phyloP scores from a whole-genome alignment of 2,113 vertebrate species.

The Rhinoptilus africanus region DNA sequence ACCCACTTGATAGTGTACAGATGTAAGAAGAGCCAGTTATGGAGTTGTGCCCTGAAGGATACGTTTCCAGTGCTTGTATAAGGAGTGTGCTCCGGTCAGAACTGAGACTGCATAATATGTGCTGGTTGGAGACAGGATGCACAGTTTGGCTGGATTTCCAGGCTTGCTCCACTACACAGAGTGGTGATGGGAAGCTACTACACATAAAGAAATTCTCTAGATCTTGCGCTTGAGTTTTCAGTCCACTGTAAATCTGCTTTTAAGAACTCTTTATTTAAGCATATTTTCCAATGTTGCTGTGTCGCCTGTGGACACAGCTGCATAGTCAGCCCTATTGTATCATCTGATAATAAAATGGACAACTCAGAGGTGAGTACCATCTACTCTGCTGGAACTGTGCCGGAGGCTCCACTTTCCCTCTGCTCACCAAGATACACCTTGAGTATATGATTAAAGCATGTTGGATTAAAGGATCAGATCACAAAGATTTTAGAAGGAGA shows the following conservation, averaged over 20 bases:
- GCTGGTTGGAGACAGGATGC: background rate
- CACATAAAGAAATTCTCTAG: background rate
- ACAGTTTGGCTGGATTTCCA: background rate
- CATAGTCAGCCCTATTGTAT: background rate
- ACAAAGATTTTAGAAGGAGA: background rate
- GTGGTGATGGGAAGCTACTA: background rate
- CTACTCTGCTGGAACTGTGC: background rate
- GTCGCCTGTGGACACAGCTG: background rate
- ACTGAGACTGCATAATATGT: fast-evolving
- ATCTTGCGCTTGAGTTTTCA: background rate
- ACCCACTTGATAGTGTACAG: background rate
- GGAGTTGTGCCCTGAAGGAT: background rate
- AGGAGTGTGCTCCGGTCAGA: background rate
- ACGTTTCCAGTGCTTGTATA: background rate
- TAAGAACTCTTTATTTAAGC: background rate
- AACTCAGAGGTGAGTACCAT: background rate
- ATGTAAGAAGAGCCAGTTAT: background rate
- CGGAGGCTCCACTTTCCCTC: background rate
- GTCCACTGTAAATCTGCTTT: background rate
- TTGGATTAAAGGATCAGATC: background rate
- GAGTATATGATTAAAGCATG: background rate
- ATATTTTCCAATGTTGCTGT: background rate
- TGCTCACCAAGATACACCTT: background rate
- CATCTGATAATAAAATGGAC: background rate
- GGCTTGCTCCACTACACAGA: background rate